Conservation (phyloP, 2,888 invertebrate species). For the Periphyllus acericola region DNA sequence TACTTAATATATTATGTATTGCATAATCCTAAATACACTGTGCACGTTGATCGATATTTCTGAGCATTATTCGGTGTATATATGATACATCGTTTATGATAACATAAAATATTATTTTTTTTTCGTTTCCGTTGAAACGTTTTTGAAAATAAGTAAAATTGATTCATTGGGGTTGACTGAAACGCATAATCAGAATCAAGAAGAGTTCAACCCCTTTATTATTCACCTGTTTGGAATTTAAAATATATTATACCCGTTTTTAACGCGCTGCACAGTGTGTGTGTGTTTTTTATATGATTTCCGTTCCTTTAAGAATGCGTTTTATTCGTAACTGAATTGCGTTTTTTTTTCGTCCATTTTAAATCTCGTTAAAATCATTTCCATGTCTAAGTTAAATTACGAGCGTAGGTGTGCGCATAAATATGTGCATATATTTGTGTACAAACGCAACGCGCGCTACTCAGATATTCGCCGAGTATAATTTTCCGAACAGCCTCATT, state of each 20-base stretch:
- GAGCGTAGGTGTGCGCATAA: too few species aligned
- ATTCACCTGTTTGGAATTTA: background rate
- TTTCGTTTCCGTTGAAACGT: background rate
- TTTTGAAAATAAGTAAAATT: background rate
- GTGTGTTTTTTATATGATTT: background rate
- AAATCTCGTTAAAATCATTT: conserved; percentile 34
- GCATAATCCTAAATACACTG: background rate
- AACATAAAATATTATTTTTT: background rate
- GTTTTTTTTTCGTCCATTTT: background rate
- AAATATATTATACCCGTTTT: background rate
- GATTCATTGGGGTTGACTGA: background rate
- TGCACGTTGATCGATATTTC: background rate
- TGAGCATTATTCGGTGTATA: background rate
- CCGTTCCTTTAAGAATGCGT: background rate
- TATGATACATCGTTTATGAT: background rate
- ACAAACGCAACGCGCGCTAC: background rate
- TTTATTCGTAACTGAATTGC: conserved; percentile 14
- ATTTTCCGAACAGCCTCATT: background rate
- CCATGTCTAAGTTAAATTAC: background rate
- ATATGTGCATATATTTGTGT: too few species aligned
- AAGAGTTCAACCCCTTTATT: background rate
- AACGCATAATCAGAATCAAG: background rate
- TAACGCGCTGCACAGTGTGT: background rate
- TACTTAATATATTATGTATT: background rate
- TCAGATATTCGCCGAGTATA: background rate